Evolutionary conservation across 1,140 invertebrate genomes (phyloP).

Genomic region (Anastatus disparis): DNA sequence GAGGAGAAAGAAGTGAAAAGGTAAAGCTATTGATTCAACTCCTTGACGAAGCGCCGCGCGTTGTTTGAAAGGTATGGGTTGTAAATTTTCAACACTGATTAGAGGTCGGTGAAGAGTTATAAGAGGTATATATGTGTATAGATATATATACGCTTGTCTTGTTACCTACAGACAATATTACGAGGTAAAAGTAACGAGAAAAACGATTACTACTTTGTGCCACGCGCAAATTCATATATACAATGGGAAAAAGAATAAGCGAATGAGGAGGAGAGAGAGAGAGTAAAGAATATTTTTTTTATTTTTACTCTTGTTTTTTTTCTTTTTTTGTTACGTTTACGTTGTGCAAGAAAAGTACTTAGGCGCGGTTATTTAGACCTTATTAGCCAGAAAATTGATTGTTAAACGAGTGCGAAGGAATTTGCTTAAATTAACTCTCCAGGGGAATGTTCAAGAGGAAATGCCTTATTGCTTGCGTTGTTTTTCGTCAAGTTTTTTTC

Average conservation of each 20-base stretch:
- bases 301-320: too few species aligned
- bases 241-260: too few species aligned
- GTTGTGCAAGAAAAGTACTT: too few species aligned
- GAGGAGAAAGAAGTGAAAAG: background rate
- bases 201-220: slow-evolving; percentile 29
- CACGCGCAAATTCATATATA: slow-evolving; percentile 15
- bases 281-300: too few species aligned
- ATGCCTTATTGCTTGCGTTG: too few species aligned
- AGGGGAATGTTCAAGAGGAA: too few species aligned
- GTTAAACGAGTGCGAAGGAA: slow-evolving; percentile 26
- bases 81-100: slow-evolving; percentile 53
- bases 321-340: too few species aligned
- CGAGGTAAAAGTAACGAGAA: slow-evolving; percentile 6
- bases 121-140: too few species aligned
- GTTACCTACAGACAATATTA: background rate
- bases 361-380: slow-evolving; percentile 26
- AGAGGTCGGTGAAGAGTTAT: slow-evolving; percentile 50
- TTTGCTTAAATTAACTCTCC: slow-evolving; percentile 28
- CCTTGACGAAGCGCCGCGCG: background rate
- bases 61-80: slow-evolving; percentile 31
- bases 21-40: slow-evolving; percentile 19
- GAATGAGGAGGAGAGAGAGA: too few species aligned
- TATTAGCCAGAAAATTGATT: slow-evolving; percentile 40
- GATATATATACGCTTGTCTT: slow-evolving; percentile 18
- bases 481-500: too few species aligned